Evolutionary conservation across 2,797 vertebrate species (phyloP).

Genomic region (Sebastes steindachneri): DNA sequence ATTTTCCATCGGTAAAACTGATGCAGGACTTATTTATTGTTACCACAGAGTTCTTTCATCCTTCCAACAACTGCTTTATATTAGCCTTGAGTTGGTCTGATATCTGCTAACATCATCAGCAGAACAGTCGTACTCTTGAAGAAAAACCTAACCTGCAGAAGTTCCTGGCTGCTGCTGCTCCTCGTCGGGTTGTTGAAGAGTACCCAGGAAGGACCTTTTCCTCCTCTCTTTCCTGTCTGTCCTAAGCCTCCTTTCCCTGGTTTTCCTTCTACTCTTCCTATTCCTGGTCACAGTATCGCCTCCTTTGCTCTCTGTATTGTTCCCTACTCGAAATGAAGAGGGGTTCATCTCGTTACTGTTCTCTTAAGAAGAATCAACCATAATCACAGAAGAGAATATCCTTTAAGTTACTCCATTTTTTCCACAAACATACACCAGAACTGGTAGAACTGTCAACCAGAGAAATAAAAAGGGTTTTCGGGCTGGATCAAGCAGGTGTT

Average conservation of each 20-base stretch:
- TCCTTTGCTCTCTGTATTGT: slow-evolving; percentile 48
- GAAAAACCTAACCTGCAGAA: slow-evolving; percentile 53
- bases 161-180: slow-evolving; percentile 32
- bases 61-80: not conserved
- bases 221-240: slow-evolving; percentile 58
- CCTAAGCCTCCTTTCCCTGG: slow-evolving; percentile 58
- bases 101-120: not conserved
- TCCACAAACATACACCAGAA: not conserved
- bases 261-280: slow-evolving; percentile 53
- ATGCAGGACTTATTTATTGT: not conserved
- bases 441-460: not conserved
- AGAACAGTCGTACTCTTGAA: not conserved
- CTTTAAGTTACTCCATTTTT: not conserved
- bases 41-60: not conserved
- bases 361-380: not conserved
- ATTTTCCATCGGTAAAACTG: not conserved
- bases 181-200: slow-evolving; percentile 29
- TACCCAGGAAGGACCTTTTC: slow-evolving; percentile 25
- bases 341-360: slow-evolving; percentile 16
- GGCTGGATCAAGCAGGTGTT: not conserved
- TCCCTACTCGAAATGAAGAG: slow-evolving; percentile 57
- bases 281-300: slow-evolving; percentile 38
- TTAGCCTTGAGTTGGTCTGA: not conserved
- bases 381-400: not conserved
- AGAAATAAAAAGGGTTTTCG: not conserved